Base-by-base conservation (phyloP, 2,797 vertebrate genomes). In the Pseudochaenichthys georgianus region DNA sequence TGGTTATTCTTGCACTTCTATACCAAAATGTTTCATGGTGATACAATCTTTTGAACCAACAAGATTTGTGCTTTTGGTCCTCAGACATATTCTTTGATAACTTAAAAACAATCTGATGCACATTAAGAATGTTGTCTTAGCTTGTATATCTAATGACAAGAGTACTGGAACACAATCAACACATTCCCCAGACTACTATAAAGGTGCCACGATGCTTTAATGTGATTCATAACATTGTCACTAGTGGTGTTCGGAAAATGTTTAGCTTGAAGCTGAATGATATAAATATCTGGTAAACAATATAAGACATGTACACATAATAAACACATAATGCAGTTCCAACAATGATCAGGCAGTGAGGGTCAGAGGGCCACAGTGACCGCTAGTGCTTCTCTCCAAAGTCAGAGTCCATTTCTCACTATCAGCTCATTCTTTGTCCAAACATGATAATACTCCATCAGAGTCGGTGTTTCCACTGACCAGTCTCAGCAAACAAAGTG, bases 221-320 rank as follows among this genome's bases (percentile, higher is more conserved):
- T 89, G 91, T 90, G 89, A 91, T 92, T 90, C 82, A 87, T 89
- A 89, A 91, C 90, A 90, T 88, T 85, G 75, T 85, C 88, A 89
- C 88, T 81, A 85, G 91, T 90, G 86, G 88, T 88, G 82, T 84
- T 92, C 75, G 70, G 83, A 85, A 88, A 88, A 90, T 82, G 87
- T 85, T 42, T 75, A 76, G 83, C 91, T 90, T 82, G 80, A 90
- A 92, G 92, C 90, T 77, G 86, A 87, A 86, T 83, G 85, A 88
- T 93, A 93, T 92, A 93, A 93, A 93, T 89, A 93, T 89, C 88
- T 83, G 87, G 84, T 91, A 90, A 93, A 94, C 90, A 89, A 91
- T 88, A 91, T 89, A 84, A 85, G 91, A 91, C 90, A 77, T 80
- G 82, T 90, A 92, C 91, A 84, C 79, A 91, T 78, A 90, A 82